Evolutionary conservation across 2,888 invertebrate species (phyloP).

Genomic region (Polietes domitor): DNA sequence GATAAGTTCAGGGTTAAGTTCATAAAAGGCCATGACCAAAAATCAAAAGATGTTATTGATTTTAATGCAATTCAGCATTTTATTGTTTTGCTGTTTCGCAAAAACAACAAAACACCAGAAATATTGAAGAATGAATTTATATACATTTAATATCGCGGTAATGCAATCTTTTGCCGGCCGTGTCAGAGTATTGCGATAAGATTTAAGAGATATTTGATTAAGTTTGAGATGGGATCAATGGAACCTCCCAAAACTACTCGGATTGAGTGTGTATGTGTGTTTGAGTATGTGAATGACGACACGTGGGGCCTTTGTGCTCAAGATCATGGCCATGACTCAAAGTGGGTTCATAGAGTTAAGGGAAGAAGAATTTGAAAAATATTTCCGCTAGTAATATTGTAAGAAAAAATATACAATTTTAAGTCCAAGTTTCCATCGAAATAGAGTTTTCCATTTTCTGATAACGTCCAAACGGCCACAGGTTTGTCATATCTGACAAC

Average conservation of each 20-base stretch:
- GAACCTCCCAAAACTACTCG: conserved; percentile 1
- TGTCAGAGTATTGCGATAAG: background rate
- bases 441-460: no score
- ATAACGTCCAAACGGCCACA: no score
- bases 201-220: background rate
- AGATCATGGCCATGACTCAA: no score
- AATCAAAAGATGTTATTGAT: conserved; percentile 63
- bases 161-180: background rate
- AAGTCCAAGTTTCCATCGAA: no score
- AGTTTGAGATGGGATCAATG: conserved; percentile 14
- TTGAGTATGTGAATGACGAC: no score
- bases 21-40: conserved; percentile 73
- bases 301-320: no score
- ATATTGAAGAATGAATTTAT: background rate
- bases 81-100: background rate
- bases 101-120: background rate
- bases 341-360: no score
- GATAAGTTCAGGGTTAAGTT: conserved; percentile 71
- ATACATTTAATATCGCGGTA: background rate
- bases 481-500: no score
- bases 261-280: no score
- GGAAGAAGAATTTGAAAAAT: no score
- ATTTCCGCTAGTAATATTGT: no score
- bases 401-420: no score
- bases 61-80: conserved; percentile 32